Evolutionary conservation across 2,797 vertebrate genomes (phyloP).

Genomic region (Vipera latastei): DNA sequence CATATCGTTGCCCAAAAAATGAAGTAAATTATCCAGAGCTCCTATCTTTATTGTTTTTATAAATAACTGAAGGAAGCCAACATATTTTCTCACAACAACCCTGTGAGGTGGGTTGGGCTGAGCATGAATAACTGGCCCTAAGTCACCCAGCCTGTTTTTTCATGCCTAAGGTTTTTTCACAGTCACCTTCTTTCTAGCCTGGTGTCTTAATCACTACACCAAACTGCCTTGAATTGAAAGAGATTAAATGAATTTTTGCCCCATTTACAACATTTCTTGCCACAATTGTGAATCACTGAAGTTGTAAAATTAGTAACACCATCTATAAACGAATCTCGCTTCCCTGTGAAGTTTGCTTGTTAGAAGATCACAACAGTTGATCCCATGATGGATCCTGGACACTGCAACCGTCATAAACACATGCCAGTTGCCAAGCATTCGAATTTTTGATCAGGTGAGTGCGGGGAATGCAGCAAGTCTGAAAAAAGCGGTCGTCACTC

Average conservation of each 20-base stretch:
- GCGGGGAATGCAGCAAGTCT: neutral
- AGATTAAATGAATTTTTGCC: neutral
- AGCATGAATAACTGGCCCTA: neutral
- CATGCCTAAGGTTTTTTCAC: neutral
- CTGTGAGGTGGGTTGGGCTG: neutral
- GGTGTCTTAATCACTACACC: neutral
- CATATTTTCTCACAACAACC: neutral
- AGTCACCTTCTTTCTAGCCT: neutral
- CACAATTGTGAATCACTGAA: neutral
- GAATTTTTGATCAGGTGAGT: neutral
- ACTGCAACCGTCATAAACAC: neutral
- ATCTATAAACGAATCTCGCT: neutral
- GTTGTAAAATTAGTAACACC: neutral
- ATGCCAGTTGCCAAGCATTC: neutral
- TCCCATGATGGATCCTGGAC: neutral
- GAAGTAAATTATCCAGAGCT: neutral
- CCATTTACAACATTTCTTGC: neutral
- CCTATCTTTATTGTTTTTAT: neutral
- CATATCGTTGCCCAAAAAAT: neutral
- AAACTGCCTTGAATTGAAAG: neutral
- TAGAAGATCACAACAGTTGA: neutral
- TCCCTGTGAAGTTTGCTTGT: neutral
- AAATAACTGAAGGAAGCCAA: neutral
- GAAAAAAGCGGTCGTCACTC: neutral
- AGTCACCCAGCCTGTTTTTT: neutral